A percentile compares a stretch with the other conserved stretches of the same genome.
Evolutionary conservation across 2,113 vertebrate genomes (phyloP).

Genomic region (Calyptomena viridis): DNA sequence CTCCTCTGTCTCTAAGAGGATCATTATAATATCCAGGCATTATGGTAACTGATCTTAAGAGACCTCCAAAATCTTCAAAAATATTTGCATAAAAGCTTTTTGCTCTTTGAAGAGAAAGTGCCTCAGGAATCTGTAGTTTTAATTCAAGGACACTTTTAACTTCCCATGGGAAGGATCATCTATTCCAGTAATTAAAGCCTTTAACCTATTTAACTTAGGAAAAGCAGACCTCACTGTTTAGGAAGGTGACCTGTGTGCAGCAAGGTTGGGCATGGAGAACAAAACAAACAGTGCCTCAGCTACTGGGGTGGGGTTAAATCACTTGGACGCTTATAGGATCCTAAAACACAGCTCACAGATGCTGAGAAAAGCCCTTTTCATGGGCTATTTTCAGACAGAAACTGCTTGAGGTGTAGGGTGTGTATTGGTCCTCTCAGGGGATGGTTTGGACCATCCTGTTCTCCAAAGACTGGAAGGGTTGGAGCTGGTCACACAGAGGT

Average conservation of each 20-base stretch:
- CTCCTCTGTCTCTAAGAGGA: not conserved
- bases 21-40: not conserved
- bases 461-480: not conserved
- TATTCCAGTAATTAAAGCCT: slow-evolving; percentile 18
- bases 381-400: not conserved
- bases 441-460: no score
- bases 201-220: not conserved
- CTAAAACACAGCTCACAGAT: not conserved
- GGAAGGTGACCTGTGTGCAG: not conserved
- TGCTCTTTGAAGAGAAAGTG: not conserved
- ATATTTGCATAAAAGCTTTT: slow-evolving; percentile 29
- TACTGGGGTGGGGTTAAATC: not conserved
- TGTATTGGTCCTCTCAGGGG: not conserved
- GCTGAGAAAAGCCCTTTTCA: not conserved
- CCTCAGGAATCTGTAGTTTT: not conserved
- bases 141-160: not conserved
- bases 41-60: not conserved
- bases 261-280: not conserved
- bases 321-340: not conserved
- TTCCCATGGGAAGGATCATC: not conserved
- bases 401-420: accelerated
- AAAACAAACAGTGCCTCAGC: not conserved
- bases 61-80: not conserved
- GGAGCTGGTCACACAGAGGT: not conserved
- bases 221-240: not conserved